These are phyloP conservation scores for Teleiodes luculella DNA, from an alignment of 2,888 invertebrate genomes.

Conservation along the genomic window DNA sequence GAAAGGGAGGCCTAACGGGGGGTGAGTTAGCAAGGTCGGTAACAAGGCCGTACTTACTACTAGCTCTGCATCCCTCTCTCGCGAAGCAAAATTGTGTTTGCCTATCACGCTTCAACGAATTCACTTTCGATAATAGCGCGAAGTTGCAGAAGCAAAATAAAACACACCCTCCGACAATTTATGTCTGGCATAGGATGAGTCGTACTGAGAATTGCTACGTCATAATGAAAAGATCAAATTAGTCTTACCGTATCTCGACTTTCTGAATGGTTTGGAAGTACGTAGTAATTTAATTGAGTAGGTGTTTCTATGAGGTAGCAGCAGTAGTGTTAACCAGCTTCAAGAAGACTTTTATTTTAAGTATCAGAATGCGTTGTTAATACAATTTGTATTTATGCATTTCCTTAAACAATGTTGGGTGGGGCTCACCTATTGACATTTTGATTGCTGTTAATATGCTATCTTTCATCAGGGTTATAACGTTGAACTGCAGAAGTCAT, in stretches of 20 bases:
- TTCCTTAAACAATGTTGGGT: constrained; percentile 6
- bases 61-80: constrained; percentile 51
- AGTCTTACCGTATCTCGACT: no score
- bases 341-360: no score
- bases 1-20: constrained; percentile 46
- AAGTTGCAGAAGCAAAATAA: constrained; percentile 56
- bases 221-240: constrained; percentile 15
- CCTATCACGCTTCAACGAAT: constrained; percentile 43
- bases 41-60: constrained; percentile 66
- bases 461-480: constrained; percentile 36
- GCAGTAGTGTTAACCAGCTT: no score
- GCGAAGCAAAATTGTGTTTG: constrained; percentile 21
- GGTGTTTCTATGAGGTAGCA: no score
- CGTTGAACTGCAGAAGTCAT: constrained; percentile 33
- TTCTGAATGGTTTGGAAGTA: no score
- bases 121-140: constrained; percentile 57
- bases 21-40: constrained; percentile 59
- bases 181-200: constrained; percentile 43
- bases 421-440: constrained; percentile 55
- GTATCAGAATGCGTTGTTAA: no score
- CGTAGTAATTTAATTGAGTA: not conserved
- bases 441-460: constrained; percentile 43
- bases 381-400: not conserved
- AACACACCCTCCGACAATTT: constrained; percentile 48
- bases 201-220: constrained; percentile 25